phyloP scores from a whole-genome alignment of 1,140 invertebrate species.

The Drosophila ananassae region DNA sequence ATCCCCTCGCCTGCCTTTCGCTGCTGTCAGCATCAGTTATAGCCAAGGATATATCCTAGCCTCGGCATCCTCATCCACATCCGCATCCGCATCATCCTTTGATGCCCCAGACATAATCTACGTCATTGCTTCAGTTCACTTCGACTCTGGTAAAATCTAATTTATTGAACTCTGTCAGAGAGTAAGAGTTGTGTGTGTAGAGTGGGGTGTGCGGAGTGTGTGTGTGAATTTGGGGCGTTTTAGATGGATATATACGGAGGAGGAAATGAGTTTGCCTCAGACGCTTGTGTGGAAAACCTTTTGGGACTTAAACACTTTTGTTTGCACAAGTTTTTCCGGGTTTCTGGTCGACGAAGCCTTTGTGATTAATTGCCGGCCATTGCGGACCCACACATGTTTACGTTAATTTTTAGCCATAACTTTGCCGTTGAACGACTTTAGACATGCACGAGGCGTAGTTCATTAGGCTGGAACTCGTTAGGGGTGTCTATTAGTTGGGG shows the following conservation, averaged over 20 bases:
- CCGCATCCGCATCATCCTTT: constrained; percentile 54
- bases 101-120: constrained; percentile 65
- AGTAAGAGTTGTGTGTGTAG: constrained; percentile 33
- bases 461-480: constrained; percentile 47
- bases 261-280: constrained; percentile 22
- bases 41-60: constrained; percentile 9
- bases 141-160: constrained; percentile 57
- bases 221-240: constrained; percentile 8
- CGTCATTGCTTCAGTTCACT: constrained; percentile 55
- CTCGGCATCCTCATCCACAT: constrained; percentile 6
- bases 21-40: constrained; percentile 48
- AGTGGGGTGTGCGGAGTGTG: neutral
- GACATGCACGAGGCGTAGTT: constrained; percentile 66
- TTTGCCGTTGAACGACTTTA: constrained; percentile 53
- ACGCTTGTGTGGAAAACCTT: constrained; percentile 52
- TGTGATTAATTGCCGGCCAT: constrained; percentile 72
- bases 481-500: constrained; percentile 41
- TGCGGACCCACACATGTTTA: constrained; percentile 54
- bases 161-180: constrained; percentile 71
- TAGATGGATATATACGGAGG: constrained; percentile 15
- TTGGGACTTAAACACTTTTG: constrained; percentile 73
- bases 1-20: constrained; percentile 15
- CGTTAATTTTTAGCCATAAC: constrained; percentile 71
- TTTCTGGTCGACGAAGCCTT: constrained; percentile 27
- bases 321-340: constrained; percentile 71